A percentile compares a stretch with the other conserved stretches of the same genome.
These are phyloP conservation scores for Pterocles orientalis DNA, from an alignment of 2,113 vertebrate species.

Conservation along the genomic window DNA sequence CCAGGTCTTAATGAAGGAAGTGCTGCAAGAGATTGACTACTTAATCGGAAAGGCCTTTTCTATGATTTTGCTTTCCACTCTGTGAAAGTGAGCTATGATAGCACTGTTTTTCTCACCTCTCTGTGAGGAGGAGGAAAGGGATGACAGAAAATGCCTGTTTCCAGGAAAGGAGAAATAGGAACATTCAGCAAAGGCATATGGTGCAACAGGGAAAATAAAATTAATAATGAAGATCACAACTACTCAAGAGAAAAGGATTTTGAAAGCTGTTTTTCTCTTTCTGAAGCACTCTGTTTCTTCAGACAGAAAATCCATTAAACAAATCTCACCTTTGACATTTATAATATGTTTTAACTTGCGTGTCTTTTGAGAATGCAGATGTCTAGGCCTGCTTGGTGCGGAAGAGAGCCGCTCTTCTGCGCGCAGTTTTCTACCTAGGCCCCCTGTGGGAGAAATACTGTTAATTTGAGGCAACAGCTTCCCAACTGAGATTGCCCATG, in stretches of 20 bases:
- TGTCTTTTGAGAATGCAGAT: background rate
- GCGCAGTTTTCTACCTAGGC: background rate
- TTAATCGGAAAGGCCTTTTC: background rate
- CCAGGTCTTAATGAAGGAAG: background rate
- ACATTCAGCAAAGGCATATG: background rate
- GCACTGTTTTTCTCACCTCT: background rate
- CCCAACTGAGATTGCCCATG: conserved; percentile 23
- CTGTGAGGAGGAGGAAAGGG: background rate
- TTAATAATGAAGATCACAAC: background rate
- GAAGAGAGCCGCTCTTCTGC: background rate
- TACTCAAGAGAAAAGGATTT: background rate
- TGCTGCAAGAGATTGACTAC: background rate
- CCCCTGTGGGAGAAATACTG: background rate
- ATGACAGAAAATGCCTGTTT: background rate
- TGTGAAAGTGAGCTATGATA: background rate
- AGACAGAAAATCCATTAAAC: background rate
- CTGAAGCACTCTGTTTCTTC: background rate
- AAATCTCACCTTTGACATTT: background rate
- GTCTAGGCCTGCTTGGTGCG: background rate
- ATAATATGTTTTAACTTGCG: background rate
- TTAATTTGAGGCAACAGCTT: conserved; percentile 23
- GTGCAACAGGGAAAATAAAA: background rate
- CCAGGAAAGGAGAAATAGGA: background rate
- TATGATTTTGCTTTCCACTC: background rate
- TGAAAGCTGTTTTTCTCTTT: background rate